phyloP scores from a whole-genome alignment of 2,113 vertebrate genomes.

The Gymnarchus niloticus region DNA sequence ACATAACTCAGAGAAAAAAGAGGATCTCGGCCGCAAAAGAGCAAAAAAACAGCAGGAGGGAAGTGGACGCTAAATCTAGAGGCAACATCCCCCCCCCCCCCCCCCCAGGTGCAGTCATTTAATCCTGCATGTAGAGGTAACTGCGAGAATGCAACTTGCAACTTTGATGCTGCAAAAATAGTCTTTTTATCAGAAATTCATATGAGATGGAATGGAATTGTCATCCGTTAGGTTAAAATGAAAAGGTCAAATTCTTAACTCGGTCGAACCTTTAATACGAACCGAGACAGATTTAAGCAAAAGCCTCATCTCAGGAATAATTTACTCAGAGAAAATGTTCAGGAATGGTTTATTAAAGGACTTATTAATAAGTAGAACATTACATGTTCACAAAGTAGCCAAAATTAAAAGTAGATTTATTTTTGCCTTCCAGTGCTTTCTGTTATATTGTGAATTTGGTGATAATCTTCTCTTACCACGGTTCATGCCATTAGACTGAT shows the following conservation, averaged over 20 bases:
- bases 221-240: neutral
- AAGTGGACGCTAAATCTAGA: too few relatives aligned
- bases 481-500: neutral
- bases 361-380: neutral
- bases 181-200: neutral
- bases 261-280: neutral
- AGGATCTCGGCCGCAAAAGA: too few relatives aligned
- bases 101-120: too few relatives aligned
- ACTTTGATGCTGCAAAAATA: neutral
- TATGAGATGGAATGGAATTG: neutral
- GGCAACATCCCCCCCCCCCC: too few relatives aligned
- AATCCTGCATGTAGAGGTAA: neutral
- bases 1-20: too few relatives aligned
- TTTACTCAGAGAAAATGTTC: neutral
- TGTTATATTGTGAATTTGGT: neutral
- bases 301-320: neutral
- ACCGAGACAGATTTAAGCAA: neutral
- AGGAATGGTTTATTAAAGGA: neutral
- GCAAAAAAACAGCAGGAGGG: too few relatives aligned
- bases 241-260: neutral
- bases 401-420: neutral
- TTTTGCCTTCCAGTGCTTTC: neutral
- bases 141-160: neutral
- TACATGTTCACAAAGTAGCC: neutral
- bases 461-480: neutral